Conservation (phyloP, 2,888 invertebrate genomes). For the Thereva unica region DNA sequence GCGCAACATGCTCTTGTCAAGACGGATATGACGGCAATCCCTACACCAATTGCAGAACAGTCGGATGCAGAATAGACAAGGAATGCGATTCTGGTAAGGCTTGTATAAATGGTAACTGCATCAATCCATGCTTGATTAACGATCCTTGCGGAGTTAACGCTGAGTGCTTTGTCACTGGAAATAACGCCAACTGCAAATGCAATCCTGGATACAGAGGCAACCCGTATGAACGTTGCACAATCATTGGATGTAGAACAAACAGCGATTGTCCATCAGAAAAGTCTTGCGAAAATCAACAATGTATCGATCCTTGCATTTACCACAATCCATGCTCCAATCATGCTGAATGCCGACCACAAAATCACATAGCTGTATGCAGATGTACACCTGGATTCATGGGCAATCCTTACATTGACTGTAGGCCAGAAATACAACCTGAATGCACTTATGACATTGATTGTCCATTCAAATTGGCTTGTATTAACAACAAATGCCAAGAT, state of each 20-base stretch:
- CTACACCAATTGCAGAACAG: conserved; percentile 75
- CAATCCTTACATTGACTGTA: conserved; percentile 81
- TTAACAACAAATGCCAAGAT: conserved; percentile 79
- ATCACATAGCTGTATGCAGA: conserved; percentile 83
- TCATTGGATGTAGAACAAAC: conserved; percentile 83
- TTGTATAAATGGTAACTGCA: conserved; percentile 82
- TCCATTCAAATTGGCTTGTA: conserved; percentile 76
- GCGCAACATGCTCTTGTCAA: conserved; percentile 84
- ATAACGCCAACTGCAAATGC: conserved; percentile 78
- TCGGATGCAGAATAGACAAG: conserved; percentile 80
- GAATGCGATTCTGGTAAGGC: conserved; percentile 84
- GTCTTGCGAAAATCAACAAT: conserved; percentile 83
- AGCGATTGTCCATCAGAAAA: conserved; percentile 85
- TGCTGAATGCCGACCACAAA: conserved; percentile 79
- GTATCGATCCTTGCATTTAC: conserved; percentile 80
- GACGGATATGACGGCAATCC: conserved; percentile 87
- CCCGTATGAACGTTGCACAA: conserved; percentile 72
- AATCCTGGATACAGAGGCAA: conserved; percentile 80
- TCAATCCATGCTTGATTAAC: conserved; percentile 81
- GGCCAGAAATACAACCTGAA: conserved; percentile 71
- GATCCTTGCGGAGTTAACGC: conserved; percentile 82
- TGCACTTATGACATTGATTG: conserved; percentile 84
- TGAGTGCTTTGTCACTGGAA: conserved; percentile 77
- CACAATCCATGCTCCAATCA: conserved; percentile 76
- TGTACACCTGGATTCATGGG: conserved; percentile 77